Evolutionary conservation across 2,888 invertebrate species (phyloP).

Genomic region (Latrodectus elegans): DNA sequence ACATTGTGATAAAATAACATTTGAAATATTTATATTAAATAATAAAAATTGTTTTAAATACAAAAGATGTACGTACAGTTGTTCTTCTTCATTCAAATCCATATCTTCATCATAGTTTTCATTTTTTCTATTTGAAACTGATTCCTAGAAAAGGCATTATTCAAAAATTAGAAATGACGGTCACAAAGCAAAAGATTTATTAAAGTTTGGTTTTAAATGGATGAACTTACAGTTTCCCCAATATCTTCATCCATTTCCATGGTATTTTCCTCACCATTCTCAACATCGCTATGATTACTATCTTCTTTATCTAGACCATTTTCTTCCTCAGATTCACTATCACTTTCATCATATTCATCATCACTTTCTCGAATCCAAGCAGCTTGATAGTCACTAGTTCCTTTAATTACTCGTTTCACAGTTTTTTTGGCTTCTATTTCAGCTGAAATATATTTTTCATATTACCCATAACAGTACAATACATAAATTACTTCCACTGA

Average conservation of each 20-base stretch:
- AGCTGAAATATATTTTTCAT: not conserved
- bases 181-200: not conserved
- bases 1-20: not conserved
- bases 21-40: not conserved
- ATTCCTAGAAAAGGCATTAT: conserved; percentile 35
- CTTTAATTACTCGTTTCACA: conserved; percentile 89
- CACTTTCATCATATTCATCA: conserved; percentile 76
- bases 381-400: conserved; percentile 97
- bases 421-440: conserved; percentile 76
- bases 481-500: too few relatives aligned
- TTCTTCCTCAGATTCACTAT: conserved; percentile 76
- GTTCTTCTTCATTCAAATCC: conserved; percentile 86
- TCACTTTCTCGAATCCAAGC: conserved; percentile 79
- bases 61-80: conserved; percentile 76
- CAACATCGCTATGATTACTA: conserved; percentile 63
- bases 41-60: not conserved
- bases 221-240: conserved; percentile 33
- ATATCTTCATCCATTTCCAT: conserved; percentile 77
- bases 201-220: not conserved
- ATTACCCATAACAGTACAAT: too few relatives aligned
- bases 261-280: conserved; percentile 69
- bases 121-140: conserved; percentile 78
- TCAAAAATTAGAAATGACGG: not conserved
- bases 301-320: conserved; percentile 73
- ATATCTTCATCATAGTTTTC: conserved; percentile 82